A percentile compares a stretch with the other conserved stretches of the same genome.
Conservation (phyloP, 2,797 vertebrate species). For the Pseudochirops cupreus region DNA sequence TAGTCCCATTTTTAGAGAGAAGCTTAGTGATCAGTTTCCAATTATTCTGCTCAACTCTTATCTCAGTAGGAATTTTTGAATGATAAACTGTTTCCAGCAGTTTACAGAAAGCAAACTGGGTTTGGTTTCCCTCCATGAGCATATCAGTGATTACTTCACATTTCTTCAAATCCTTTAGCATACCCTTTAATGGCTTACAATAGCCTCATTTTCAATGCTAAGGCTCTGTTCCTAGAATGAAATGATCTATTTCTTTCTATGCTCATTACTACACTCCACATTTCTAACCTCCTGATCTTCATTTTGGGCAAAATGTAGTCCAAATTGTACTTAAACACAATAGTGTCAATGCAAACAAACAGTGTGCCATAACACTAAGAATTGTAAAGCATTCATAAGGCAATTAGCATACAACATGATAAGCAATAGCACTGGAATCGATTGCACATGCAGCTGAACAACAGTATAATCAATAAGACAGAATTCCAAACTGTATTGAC, state of each 20-base stretch:
- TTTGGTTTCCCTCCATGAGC: background rate
- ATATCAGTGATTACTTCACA: background rate
- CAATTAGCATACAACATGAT: background rate
- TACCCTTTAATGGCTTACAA: background rate
- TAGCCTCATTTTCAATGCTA: background rate
- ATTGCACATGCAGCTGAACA: background rate
- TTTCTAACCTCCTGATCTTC: background rate
- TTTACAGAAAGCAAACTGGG: background rate
- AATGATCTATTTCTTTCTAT: background rate
- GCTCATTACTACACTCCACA: background rate
- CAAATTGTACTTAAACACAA: background rate
- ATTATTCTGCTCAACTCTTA: background rate
- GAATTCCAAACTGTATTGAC: background rate
- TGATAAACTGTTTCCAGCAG: background rate
- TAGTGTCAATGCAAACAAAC: background rate
- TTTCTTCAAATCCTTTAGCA: background rate
- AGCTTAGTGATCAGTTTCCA: background rate
- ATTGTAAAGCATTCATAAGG: background rate
- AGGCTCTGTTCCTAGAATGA: background rate
- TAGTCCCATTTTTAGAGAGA: background rate
- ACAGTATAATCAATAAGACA: background rate
- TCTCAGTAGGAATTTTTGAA: background rate
- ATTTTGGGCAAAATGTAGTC: background rate
- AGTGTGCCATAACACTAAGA: background rate
- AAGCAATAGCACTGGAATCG: background rate